Conservation (phyloP, 2,888 invertebrate species). For the Euzetes globulus region DNA sequence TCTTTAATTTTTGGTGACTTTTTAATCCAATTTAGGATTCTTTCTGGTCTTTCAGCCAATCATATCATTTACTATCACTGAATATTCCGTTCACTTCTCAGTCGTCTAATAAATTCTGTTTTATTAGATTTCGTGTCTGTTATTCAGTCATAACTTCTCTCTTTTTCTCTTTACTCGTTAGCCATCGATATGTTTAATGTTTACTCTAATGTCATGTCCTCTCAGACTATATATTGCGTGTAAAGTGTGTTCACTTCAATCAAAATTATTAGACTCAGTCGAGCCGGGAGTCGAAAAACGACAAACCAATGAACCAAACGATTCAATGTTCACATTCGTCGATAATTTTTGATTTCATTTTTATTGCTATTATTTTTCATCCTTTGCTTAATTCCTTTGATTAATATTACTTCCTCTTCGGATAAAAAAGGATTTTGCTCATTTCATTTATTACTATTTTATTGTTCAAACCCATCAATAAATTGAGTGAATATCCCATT, state of each 20-base stretch:
- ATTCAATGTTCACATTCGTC: no score
- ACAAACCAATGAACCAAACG: no score
- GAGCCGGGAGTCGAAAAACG: no score
- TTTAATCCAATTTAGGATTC: conserved; percentile 1
- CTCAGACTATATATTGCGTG: neutral
- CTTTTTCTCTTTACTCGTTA: neutral
- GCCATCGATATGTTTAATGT: neutral
- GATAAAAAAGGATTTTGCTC: no score
- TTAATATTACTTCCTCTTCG: no score
- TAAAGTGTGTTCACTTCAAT: neutral
- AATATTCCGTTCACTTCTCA: neutral
- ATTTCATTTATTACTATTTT: no score
- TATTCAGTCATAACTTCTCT: neutral
- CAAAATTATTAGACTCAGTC: no score
- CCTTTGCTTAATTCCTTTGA: no score
- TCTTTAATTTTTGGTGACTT: conserved; percentile 7
- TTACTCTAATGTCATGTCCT: conserved; percentile 10
- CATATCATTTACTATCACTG: neutral
- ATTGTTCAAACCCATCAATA: no score
- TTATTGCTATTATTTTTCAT: no score
- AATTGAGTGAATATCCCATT: no score
- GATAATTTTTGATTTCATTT: no score
- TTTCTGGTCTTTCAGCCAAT: neutral
- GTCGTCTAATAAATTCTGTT: neutral
- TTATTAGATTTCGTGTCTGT: conserved; percentile 4